Evolutionary conservation across 2,888 invertebrate genomes (phyloP), one percentile per base, ranked within the genome.

Genomic region (Teinopalpus imperialis): DNA sequence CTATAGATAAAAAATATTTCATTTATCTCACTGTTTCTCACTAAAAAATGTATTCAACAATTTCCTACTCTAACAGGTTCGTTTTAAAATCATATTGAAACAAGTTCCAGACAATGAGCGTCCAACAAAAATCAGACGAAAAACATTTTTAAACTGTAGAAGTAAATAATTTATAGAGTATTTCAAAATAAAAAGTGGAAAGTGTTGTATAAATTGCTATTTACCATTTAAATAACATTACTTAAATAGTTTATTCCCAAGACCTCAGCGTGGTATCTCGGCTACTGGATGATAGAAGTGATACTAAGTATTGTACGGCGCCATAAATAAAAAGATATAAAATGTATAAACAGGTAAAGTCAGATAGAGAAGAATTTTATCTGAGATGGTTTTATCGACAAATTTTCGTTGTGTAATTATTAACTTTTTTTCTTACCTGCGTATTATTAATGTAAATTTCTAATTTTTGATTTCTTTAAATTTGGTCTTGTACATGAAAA

Each of bases 211-310:
- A 53, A 56, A 55, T 49, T 52, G 49, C 51, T 61, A 52, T 60
- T 60, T 63, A 57, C 59, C 58, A 56, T 58, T 57, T 54, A 57
- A 61, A 61, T 60, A 52, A 56, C 54, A 51, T 58, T 53, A 57
- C 57, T 57, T 44, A 34, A 39, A 48, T 57, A 54, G 53, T 66
- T 61, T 54, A 65, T 48, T 14, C 32, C 37, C 48, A 14, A 50
- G 44, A 27, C 57, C 65, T 30, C 68, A 62, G 66, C 69, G 51
- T 66, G 71, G 48, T 30, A 57, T 60, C 63, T 49, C 35, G 43
- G 66, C 75, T 72, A 68, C 74, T 54, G 74, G 69, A 65, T 62
- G 60, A 69, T 66, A 41, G 54, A 58, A 68, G 57, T 53, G 63
- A 59, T 59, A 57, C 65, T 63, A 62, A 59, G 61, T 56, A 58